These are phyloP conservation scores for Aphelinus certus DNA, from an alignment of 1,140 invertebrate genomes.

Conservation along the genomic window DNA sequence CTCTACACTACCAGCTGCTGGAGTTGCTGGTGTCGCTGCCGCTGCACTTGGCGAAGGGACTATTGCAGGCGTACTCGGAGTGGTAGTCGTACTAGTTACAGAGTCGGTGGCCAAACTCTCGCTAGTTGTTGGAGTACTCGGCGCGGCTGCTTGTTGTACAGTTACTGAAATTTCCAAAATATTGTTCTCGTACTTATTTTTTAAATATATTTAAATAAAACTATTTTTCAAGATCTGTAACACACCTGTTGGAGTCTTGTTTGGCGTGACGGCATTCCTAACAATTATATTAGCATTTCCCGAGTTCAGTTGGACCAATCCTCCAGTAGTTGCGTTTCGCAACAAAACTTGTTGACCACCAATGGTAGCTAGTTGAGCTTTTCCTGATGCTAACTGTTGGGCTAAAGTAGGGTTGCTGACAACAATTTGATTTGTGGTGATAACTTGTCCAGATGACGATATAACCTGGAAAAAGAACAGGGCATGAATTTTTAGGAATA, in stretches of 20 bases:
- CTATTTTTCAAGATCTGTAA: neutral
- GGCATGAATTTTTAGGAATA: conserved; percentile 18
- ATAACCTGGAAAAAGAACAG: conserved; percentile 61
- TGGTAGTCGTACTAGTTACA: conserved; percentile 6
- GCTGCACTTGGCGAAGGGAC: conserved; percentile 37
- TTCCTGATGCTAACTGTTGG: conserved; percentile 80
- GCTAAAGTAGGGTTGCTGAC: conserved; percentile 79
- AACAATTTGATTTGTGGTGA: conserved; percentile 73
- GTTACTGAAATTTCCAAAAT: neutral
- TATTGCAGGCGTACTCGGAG: conserved; percentile 32
- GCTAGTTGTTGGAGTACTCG: conserved; percentile 35
- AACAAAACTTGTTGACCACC: conserved; percentile 86
- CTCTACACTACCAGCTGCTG: conserved; percentile 69
- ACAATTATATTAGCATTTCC: conserved; percentile 59
- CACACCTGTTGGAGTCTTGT: conserved; percentile 53
- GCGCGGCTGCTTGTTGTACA: neutral
- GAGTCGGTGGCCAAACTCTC: conserved; percentile 27
- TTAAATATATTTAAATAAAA: no score
- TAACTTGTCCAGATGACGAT: conserved; percentile 56
- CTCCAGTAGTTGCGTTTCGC: conserved; percentile 72
- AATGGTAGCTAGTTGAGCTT: conserved; percentile 83
- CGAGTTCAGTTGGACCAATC: conserved; percentile 67
- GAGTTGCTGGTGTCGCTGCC: conserved; percentile 33
- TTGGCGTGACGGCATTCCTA: conserved; percentile 53
- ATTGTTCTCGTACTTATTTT: no score